A percentile compares a stretch with the other conserved stretches of the same genome.
These are phyloP conservation scores for Cottoperca gobio DNA, from an alignment of 2,797 vertebrate genomes.

Conservation along the genomic window DNA sequence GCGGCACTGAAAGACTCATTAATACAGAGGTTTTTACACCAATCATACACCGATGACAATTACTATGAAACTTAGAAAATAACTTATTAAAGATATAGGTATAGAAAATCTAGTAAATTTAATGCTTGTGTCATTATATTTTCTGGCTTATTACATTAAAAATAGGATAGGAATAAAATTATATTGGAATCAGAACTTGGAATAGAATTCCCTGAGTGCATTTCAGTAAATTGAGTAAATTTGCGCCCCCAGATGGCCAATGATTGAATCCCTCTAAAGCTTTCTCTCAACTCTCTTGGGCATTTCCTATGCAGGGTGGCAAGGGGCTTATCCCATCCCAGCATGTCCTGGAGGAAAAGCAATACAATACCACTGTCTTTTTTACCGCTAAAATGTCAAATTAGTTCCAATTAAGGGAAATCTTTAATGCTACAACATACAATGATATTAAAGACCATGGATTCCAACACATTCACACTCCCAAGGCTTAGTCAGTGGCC, in stretches of 20 bases:
- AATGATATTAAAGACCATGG: no score
- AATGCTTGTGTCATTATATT: neutral
- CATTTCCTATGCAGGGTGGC: neutral
- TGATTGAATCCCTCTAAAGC: neutral
- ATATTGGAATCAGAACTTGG: neutral
- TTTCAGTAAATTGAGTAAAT: neutral
- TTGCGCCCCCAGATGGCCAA: neutral
- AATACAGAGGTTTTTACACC: constrained; percentile 29
- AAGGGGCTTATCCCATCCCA: neutral
- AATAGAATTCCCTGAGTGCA: neutral
- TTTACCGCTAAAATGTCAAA: no score
- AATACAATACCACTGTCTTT: neutral
- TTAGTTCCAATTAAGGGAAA: constrained; percentile 1
- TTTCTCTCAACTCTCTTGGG: neutral
- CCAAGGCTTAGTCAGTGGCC: no score
- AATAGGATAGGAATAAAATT: neutral
- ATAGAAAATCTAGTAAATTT: neutral
- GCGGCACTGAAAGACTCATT: constrained; percentile 10
- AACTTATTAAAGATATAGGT: neutral
- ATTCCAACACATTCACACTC: no score
- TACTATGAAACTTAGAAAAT: constrained; percentile 3
- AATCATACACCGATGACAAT: constrained; percentile 14
- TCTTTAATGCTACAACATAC: neutral
- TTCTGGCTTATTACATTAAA: neutral
- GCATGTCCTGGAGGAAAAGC: neutral